A percentile compares a stretch with the other conserved stretches of the same genome.
These are phyloP conservation scores for Siniperca scherzeri DNA, from an alignment of 2,797 vertebrate species.

Conservation along the genomic window DNA sequence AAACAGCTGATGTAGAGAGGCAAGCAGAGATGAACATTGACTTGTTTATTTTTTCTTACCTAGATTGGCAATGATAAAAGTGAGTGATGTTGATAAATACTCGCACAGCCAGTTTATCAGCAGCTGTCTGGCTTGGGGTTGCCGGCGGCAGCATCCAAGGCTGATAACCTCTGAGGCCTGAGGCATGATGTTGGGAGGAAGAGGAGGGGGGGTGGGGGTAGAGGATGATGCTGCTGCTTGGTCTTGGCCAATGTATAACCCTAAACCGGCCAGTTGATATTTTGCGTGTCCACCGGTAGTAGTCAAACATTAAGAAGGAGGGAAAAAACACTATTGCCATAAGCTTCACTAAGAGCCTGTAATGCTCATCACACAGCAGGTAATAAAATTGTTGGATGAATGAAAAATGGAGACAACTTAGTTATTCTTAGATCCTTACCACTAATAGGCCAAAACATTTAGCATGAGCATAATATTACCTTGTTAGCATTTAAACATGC, in stretches of 20 bases:
- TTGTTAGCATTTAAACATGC: not conserved
- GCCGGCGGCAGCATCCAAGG: conserved; percentile 71
- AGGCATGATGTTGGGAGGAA: conserved; percentile 67
- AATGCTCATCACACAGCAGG: conserved; percentile 20
- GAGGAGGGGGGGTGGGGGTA: not conserved
- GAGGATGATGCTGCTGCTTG: conserved; percentile 59
- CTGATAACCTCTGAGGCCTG: conserved; percentile 81
- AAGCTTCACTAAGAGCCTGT: conserved; percentile 13
- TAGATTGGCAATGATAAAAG: conserved; percentile 81
- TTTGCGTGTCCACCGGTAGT: conserved; percentile 51
- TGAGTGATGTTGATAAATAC: conserved; percentile 85
- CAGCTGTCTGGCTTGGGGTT: conserved; percentile 79
- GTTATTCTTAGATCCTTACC: not conserved
- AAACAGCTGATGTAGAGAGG: conserved; percentile 68
- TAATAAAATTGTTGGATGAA: conserved; percentile 12
- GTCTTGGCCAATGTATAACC: conserved; percentile 44
- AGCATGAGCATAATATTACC: not conserved
- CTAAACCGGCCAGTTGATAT: conserved; percentile 41
- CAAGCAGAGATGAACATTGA: conserved; percentile 69
- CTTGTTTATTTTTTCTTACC: conserved; percentile 71
- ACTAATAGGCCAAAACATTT: too few species aligned
- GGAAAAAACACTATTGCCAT: not conserved
- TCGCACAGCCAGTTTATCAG: conserved; percentile 80
- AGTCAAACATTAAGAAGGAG: conserved; percentile 10
- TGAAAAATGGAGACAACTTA: conserved; percentile 10